Conservation (phyloP, 2,113 vertebrate genomes). For the Toxotes chatareus region DNA sequence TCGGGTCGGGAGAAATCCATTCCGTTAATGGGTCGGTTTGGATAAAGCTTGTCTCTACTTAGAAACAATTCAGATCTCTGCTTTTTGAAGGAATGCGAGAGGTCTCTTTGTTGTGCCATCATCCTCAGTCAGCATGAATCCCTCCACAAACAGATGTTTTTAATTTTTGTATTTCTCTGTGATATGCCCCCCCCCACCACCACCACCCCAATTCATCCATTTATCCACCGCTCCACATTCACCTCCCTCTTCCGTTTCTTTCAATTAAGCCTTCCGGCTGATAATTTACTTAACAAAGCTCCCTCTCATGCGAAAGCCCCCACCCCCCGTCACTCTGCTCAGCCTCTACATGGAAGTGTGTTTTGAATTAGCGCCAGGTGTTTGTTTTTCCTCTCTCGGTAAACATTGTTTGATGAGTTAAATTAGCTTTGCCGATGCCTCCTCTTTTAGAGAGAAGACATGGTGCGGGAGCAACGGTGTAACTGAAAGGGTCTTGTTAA, state of each 20-base stretch:
- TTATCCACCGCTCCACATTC: slow-evolving; percentile 27
- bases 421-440: slow-evolving; percentile 43
- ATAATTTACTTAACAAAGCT: slow-evolving; percentile 58
- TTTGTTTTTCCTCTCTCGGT: slow-evolving; percentile 58
- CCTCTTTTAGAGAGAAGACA: slow-evolving; percentile 19
- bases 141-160: slow-evolving; percentile 41
- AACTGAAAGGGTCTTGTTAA: slow-evolving; percentile 9
- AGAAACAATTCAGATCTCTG: background rate
- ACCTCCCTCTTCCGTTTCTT: slow-evolving; percentile 44
- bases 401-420: slow-evolving; percentile 65
- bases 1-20: background rate
- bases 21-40: background rate
- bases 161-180: slow-evolving; percentile 20
- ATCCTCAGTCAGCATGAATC: slow-evolving; percentile 2
- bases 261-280: slow-evolving; percentile 62
- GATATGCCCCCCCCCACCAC: slow-evolving; percentile 29
- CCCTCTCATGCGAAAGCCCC: background rate
- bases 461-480: background rate
- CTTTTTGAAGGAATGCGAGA: background rate
- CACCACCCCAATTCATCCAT: slow-evolving; percentile 19
- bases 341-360: slow-evolving; percentile 36
- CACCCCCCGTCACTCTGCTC: slow-evolving; percentile 7
- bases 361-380: slow-evolving; percentile 57
- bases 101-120: slow-evolving; percentile 16
- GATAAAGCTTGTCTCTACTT: background rate